phyloP scores from a whole-genome alignment of 2,797 vertebrate species.

The Cuculus canorus region DNA sequence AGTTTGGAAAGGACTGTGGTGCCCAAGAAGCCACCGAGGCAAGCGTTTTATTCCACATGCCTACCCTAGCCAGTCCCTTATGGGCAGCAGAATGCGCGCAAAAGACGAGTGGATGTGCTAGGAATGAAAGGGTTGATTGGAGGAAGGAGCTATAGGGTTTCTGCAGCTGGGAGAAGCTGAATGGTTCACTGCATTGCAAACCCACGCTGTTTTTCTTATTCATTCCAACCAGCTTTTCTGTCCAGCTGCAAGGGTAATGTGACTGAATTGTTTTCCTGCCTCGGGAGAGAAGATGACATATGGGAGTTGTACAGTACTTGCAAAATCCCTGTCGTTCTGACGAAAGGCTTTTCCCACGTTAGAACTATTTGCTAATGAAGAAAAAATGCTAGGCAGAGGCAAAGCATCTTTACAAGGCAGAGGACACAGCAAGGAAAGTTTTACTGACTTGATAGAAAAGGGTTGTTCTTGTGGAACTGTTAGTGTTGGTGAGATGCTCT shows the following conservation, averaged over 20 bases:
- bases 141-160: conserved; percentile 4
- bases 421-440: not conserved
- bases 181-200: not conserved
- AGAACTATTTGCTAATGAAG: not conserved
- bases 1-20: conserved; percentile 53
- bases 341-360: conserved; percentile 37
- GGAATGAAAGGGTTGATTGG: not conserved
- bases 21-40: not conserved
- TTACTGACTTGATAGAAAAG: not conserved
- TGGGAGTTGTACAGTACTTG: conserved; percentile 36
- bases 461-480: not conserved
- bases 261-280: conserved; percentile 27
- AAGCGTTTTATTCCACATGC: not conserved
- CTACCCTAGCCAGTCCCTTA: not conserved
- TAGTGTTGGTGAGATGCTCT: not conserved
- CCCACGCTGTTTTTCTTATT: not conserved
- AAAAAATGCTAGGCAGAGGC: conserved; percentile 26
- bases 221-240: conserved; percentile 18
- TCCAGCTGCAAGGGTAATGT: conserved; percentile 17
- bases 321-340: conserved; percentile 21
- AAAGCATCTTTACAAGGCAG: not conserved
- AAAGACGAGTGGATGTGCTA: not conserved
- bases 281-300: not conserved
- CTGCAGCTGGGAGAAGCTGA: not conserved
- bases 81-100: not conserved